These are phyloP conservation scores for Drosophila paracracens DNA, from an alignment of 2,888 invertebrate genomes.

Conservation along the genomic window DNA sequence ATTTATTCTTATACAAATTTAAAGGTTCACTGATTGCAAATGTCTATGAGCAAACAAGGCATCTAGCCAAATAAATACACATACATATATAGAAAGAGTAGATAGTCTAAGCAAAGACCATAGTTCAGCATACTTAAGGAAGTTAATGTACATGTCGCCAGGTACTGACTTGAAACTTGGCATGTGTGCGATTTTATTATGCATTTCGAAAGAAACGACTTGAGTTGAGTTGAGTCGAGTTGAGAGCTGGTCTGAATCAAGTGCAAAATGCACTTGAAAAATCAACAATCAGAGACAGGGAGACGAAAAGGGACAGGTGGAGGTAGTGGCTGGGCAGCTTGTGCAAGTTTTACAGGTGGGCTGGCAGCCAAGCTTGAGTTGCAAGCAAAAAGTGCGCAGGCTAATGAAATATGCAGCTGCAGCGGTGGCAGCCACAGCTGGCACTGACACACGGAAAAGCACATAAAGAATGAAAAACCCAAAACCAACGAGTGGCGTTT, in stretches of 20 bases:
- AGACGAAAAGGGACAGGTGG: background rate
- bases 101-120: slow-evolving; percentile 1
- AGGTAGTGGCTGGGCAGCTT: slow-evolving; percentile 5
- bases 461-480: slow-evolving; percentile 57
- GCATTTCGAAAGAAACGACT: slow-evolving; percentile 37
- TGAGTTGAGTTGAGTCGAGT: slow-evolving; percentile 35
- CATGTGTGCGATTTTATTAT: slow-evolving; percentile 60
- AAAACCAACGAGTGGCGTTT: slow-evolving; percentile 49
- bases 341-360: slow-evolving; percentile 46
- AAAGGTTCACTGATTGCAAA: background rate
- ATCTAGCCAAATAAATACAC: background rate
- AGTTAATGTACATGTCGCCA: slow-evolving; percentile 39
- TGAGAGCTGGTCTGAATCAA: slow-evolving; percentile 58
- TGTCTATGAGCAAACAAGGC: background rate
- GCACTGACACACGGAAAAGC: slow-evolving; percentile 49
- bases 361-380: slow-evolving; percentile 35
- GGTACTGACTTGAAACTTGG: slow-evolving; percentile 35
- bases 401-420: slow-evolving; percentile 72
- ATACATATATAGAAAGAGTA: background rate
- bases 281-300: slow-evolving; percentile 50
- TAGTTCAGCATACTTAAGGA: slow-evolving; percentile 23
- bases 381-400: slow-evolving; percentile 49
- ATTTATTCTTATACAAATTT: background rate
- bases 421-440: slow-evolving; percentile 45
- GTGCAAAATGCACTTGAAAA: slow-evolving; percentile 71